Percentiles rank a stretch among this genome's conserved stretches.
Conservation (phyloP, 2,888 invertebrate genomes). For the Polydrusus cervinus region DNA sequence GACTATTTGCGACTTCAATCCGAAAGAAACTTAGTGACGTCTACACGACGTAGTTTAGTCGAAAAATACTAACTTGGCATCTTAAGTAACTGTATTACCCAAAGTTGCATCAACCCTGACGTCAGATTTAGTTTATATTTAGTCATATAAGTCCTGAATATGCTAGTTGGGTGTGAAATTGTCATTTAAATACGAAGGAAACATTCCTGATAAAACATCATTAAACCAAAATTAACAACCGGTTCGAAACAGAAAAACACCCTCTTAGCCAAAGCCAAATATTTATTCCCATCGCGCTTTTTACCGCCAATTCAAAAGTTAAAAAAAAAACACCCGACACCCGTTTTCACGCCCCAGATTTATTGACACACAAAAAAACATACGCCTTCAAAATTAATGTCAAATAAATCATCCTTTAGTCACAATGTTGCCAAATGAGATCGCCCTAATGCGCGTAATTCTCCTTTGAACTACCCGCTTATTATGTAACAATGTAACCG, state of each 20-base stretch:
- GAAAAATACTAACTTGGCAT: no score
- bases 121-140: no score
- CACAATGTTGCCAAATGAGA: slow-evolving; percentile 67
- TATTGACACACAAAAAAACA: slow-evolving; percentile 53
- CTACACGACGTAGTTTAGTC: no score
- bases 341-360: slow-evolving; percentile 53
- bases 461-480: slow-evolving; percentile 46
- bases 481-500: slow-evolving; percentile 57
- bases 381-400: slow-evolving; percentile 69
- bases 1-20: no score
- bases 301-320: slow-evolving; percentile 24
- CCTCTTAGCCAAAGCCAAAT: slow-evolving; percentile 20
- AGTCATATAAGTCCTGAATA: no score
- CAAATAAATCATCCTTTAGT: slow-evolving; percentile 69
- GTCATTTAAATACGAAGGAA: no score
- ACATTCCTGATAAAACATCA: no score
- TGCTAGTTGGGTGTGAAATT: no score
- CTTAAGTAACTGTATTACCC: no score
- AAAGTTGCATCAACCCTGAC: no score
- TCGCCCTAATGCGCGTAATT: slow-evolving; percentile 59
- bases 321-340: slow-evolving; percentile 24
- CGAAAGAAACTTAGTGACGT: no score
- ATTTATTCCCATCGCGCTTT: slow-evolving; percentile 43
- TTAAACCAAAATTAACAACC: not conserved
- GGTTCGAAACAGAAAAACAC: slow-evolving; percentile 23